phyloP scores from a whole-genome alignment of 2,113 vertebrate species.

The cattle (Bos taurus) region ARS-UCD2.0 NC_037357.1:123542501-123543000 shows the following conservation, averaged over 20 bases:
- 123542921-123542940: neutral
- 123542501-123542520: neutral
- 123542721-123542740: neutral
- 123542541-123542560: neutral
- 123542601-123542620: neutral
- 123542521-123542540: neutral
- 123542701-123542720: neutral
- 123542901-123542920: neutral
- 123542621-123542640: neutral
- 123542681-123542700: neutral
- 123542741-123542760: neutral
- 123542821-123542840: neutral
- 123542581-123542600: neutral
- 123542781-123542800: neutral
- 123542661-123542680: neutral
- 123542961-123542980: neutral
- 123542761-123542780: neutral
- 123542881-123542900: slow-evolving; percentile 16
- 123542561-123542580: neutral
- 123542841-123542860: neutral
- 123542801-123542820: neutral
- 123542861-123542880: neutral
- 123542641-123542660: neutral
- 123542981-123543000: neutral
- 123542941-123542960: neutral